These are phyloP conservation scores for Bactericera cockerelli DNA, from an alignment of 1,140 invertebrate species.

Conservation along the genomic window DNA sequence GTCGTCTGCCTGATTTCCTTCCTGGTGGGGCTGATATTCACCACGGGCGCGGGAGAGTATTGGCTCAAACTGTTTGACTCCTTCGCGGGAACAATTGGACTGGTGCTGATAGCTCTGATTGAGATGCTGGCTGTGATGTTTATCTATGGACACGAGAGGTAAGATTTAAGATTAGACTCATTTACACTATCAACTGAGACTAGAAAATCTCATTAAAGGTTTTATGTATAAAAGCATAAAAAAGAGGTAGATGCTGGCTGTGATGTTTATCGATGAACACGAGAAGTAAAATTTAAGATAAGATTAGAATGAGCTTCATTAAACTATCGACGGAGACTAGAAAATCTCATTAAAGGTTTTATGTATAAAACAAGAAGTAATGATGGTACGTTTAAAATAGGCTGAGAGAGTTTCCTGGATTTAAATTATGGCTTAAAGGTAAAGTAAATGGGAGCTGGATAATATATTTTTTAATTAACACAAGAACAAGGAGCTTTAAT, in stretches of 20 bases:
- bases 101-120: constrained; percentile 77
- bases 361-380: neutral
- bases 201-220: too few relatives aligned
- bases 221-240: neutral
- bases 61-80: constrained; percentile 91
- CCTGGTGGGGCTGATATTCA: constrained; percentile 74
- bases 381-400: too few relatives aligned
- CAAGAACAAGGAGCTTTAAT: too few relatives aligned
- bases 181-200: neutral
- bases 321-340: neutral
- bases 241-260: constrained; percentile 54
- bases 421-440: too few relatives aligned
- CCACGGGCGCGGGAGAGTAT: constrained; percentile 83
- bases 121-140: constrained; percentile 82
- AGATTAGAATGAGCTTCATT: neutral
- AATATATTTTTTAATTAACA: too few relatives aligned
- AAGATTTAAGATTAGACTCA: too few relatives aligned
- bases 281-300: constrained; percentile 56
- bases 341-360: neutral
- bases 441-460: too few relatives aligned
- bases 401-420: too few relatives aligned
- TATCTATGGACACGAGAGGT: constrained; percentile 81
- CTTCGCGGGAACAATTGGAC: constrained; percentile 81
- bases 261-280: constrained; percentile 82
- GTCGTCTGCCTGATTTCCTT: constrained; percentile 69